Base-by-base conservation (phyloP, 2,113 vertebrate species). In the Xiphophorus couchianus region DNA sequence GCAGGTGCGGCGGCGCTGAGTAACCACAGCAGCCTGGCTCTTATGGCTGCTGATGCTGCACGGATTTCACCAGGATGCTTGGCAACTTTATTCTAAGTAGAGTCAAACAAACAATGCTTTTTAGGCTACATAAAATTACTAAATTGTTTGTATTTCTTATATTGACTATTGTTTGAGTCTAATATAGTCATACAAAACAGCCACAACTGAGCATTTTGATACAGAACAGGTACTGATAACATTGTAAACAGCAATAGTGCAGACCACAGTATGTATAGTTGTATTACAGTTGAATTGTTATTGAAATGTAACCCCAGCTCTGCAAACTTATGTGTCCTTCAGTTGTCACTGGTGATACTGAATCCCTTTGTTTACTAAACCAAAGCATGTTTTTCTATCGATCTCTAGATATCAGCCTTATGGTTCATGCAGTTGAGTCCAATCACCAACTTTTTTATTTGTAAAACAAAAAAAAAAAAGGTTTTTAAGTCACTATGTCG, bases 1-100 rank as follows among this genome's bases (percentile, higher is more conserved):
- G 89, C 88, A 92, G 90, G 89, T 90, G 92, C 82, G 61, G 85
- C 63, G 39, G 51, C 73, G 74, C 51, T n/a, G 79, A 76, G 67
- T 37, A 78, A 66, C 80, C 76, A 29, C 64, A 69, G 58, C 73
- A 82, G 77, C 62, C 72, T 73, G 66, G 60, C 69, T 64, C 75
- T 63, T 78, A 31, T 48, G 60, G 11, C n/a, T 8, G 65, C 66
- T 62, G 82, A 37, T 33, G 82, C 68, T 37, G 71, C 77, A 29
- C 68, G 66, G 35, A 44, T 69, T 60, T 71, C 19, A 30, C 54
- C 58, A 51, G 66, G 64, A 79, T 77, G 76, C 51, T 69, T 25
- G 14, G 22, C 42, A 66, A 31, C 65, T 27, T 8, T 10, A 27
- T 5, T 22, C 13, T 60, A 51, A 62, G 39, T 14, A 0, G 25